phyloP scores from a whole-genome alignment of 2,113 vertebrate species.

The Halichoerus grypus region DNA sequence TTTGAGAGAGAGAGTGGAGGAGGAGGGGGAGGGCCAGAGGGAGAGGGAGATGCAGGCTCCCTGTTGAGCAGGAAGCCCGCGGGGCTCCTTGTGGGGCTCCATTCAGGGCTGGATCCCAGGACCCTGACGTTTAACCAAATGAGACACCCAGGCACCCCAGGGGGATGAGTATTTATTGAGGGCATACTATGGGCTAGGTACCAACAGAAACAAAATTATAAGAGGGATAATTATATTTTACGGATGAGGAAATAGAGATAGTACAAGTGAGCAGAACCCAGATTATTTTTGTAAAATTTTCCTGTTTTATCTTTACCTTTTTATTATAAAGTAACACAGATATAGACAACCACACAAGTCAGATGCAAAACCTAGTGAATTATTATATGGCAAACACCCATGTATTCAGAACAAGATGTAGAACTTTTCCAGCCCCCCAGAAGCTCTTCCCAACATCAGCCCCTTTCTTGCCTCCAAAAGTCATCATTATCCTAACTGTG shows the following conservation, averaged over 20 bases:
- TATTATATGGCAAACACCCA: not conserved
- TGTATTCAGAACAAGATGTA: not conserved
- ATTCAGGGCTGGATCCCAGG: too few species aligned
- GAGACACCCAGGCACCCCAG: too few species aligned
- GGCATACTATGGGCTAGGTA: not conserved
- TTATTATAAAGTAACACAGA: not conserved
- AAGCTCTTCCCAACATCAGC: not conserved
- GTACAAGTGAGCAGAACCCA: not conserved
- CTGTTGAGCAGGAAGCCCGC: too few species aligned
- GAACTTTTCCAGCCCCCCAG: not conserved
- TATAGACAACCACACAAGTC: not conserved
- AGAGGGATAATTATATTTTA: not conserved
- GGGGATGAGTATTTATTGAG: not conserved
- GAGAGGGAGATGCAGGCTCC: too few species aligned
- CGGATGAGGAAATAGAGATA: not conserved
- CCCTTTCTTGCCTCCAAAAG: not conserved
- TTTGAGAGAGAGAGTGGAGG: too few species aligned
- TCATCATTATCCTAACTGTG: not conserved
- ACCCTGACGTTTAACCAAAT: too few species aligned
- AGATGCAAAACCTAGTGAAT: not conserved
- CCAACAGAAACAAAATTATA: not conserved
- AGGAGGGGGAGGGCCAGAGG: too few species aligned
- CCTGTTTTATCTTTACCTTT: not conserved
- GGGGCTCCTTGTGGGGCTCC: too few species aligned
- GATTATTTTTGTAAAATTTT: not conserved